Base-by-base conservation (phyloP, 2,888 invertebrate genomes). In the Dendrolimus pini region DNA sequence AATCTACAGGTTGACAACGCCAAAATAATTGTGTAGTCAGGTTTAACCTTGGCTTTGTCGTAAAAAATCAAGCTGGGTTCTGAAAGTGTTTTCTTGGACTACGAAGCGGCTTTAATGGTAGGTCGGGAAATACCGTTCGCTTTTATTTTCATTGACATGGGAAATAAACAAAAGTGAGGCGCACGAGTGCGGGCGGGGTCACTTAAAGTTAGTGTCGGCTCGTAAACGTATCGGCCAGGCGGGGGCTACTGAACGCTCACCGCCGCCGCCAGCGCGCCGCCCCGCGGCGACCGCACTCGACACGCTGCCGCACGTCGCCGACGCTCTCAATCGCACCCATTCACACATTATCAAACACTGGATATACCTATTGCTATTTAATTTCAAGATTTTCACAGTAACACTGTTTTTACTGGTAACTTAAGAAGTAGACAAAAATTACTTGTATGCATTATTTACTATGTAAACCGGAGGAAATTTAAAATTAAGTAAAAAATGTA, bases 261-360 rank as follows among this genome's bases (percentile, higher is more conserved):
- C 69, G 69, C 64, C 64, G 68, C 65, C 62, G 62, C 61, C 63
- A 60, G 58, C 62, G 65, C 65, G 67, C 77, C 80, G 83, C 87
- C 88, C 88, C 88, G 87, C 86, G 86, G 89, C 89, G 88, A 88
- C 89, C 89, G 87, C 88, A 87, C 87, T 86, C 88, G 85, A 85
- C 89, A 85, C 86, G 88, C 83, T 73, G 82, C 80, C 80, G 88
- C 88, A 86, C 88, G 89, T 85, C 86, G 87, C 80, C 87, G 85
- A 78, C 83, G 82, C 87, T 83, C 80, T 78, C 83, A 85, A 86
- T 86, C 86, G 89, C 88, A 89, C 85, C 86, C 89, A 85, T 87
- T 88, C 87, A 86, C 74, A 77, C 78, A 71, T 73, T 75, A 64
- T 73, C 75, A 69, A 72, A 71, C 56, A 59, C 59, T 75, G 80